A percentile compares a stretch with the other conserved stretches of the same genome.
These are phyloP conservation scores for Luscinia luscinia DNA, from an alignment of 2,797 vertebrate species.

Conservation along the genomic window DNA sequence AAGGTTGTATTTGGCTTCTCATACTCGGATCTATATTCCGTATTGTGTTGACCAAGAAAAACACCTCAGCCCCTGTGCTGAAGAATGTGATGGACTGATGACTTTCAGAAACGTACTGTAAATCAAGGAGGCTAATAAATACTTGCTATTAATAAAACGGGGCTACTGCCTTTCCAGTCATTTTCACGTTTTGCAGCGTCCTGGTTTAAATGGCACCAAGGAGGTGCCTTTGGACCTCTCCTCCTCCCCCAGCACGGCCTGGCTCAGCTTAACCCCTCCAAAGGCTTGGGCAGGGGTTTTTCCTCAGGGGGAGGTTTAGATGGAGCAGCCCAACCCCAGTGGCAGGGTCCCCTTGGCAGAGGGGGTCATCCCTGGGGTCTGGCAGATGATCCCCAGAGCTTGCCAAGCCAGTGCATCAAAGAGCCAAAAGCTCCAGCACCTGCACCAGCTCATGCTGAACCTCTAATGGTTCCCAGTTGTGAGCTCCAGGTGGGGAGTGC, in stretches of 20 bases:
- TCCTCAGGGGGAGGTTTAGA: neutral
- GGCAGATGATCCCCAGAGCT: constrained; percentile 12
- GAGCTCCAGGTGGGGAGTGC: neutral
- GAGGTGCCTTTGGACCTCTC: neutral
- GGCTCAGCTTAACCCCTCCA: neutral
- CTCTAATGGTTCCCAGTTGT: constrained; percentile 11
- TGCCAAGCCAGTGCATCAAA: neutral
- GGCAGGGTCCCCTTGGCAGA: neutral
- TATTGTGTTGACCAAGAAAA: constrained; percentile 69
- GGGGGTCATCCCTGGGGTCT: neutral
- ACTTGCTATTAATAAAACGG: constrained; percentile 60
- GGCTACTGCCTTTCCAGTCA: constrained; percentile 65
- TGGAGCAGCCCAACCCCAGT: neutral
- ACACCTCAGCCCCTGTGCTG: constrained; percentile 60
- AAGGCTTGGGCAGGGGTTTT: neutral
- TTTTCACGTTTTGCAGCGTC: constrained; percentile 15
- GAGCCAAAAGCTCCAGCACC: neutral
- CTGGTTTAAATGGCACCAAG: neutral
- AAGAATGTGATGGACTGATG: constrained; percentile 69
- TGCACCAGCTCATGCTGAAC: neutral
- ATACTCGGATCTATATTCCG: constrained; percentile 67
- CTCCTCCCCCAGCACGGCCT: neutral
- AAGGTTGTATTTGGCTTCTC: constrained; percentile 74
- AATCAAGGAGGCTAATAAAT: constrained; percentile 73
- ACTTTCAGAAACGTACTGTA: constrained; percentile 69